Evolutionary conservation across 2,888 invertebrate genomes (phyloP).

Genomic region (Trachelus troglodyta): DNA sequence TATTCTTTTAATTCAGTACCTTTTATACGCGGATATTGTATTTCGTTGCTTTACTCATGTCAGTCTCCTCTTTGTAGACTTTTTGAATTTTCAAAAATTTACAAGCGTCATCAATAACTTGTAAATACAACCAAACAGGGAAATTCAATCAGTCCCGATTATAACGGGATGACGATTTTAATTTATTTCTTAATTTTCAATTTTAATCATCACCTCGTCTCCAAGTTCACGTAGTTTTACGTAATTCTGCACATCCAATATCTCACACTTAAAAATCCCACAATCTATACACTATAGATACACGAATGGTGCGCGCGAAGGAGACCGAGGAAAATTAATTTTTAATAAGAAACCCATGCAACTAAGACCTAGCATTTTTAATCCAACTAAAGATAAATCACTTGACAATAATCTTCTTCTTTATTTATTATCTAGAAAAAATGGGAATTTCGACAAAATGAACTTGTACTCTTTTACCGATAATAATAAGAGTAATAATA

Average conservation of each 20-base stretch:
- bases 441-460: background rate
- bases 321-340: background rate
- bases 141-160: background rate
- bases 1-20: background rate
- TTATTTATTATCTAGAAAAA: background rate
- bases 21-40: background rate
- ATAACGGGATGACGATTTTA: background rate
- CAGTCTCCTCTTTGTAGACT: background rate
- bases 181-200: background rate
- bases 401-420: background rate
- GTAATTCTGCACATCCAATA: background rate
- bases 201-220: background rate
- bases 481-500: constrained; percentile 36
- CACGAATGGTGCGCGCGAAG: background rate
- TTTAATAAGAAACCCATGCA: background rate
- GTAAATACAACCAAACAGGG: background rate
- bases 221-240: background rate
- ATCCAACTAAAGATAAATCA: background rate
- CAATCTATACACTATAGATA: background rate
- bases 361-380: background rate
- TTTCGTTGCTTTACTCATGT: background rate
- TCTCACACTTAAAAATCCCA: background rate
- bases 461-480: background rate
- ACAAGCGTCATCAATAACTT: background rate
- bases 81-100: background rate